Evolutionary conservation across 92 coral and sea anemone species (phyloP), one percentile per base, ranked within the genome.

Genomic region (Plumapathes pennacea): DNA sequence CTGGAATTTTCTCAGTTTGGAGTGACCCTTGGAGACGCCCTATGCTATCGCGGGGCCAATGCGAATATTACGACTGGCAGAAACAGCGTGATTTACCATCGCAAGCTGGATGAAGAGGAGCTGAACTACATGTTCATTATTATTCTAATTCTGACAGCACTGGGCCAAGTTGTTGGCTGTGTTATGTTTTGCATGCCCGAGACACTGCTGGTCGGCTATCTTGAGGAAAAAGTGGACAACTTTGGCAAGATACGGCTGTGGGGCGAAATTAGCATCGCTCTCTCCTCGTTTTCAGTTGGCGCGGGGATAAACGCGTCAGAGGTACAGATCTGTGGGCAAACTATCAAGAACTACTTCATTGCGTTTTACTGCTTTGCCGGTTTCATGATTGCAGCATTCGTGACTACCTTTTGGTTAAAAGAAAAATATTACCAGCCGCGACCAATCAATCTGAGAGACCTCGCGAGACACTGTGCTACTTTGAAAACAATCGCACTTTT

Each of bases 191-290:
- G 39, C 6, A 54, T 68, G 46, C 57, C 67, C 3, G 77, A 77
- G 50, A 71, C 64, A 0, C 18, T 61, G 27, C 49, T 60, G 1
- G 71, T 67, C 3, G 84, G 67, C 5, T 36, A 26, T 14, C 68
- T 77, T 6, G 44, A 51, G 19, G 77, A 60, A 32, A 54, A 53
- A 3, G 38, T 56, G 27, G 53, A 29, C 38, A 41, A 26, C 29
- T 77, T 47, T 50, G 84, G 84, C 3, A 38, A 46, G 26, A 58
- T 56, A 41, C 84, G 77, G 38, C 36, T 77, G 15, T 77, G 84
- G 84, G 84, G 84, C 51, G 73, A 70, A 27, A 37, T 67, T 12
- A 71, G 77, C 4, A 50, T 60, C 46, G 68, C 69, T 7, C 12
- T 2, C 5, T 54, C 69, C 5, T 51, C 84, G 50, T 38, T 77